These are phyloP conservation scores for Glaucopsyche alexis DNA, from an alignment of 2,888 invertebrate genomes.

Conservation along the genomic window DNA sequence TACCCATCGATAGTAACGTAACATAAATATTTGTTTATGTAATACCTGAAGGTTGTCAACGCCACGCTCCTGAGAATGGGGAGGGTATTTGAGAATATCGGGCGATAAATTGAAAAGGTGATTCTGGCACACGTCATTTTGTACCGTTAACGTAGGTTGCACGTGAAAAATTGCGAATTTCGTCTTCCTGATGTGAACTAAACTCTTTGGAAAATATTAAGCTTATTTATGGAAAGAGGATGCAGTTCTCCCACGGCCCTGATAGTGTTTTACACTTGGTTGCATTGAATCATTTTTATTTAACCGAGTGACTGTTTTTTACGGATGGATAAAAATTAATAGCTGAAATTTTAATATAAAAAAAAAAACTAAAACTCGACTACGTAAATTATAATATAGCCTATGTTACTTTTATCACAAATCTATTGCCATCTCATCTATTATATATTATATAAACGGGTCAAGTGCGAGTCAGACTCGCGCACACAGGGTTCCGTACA, in stretches of 20 bases:
- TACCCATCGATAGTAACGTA: not conserved
- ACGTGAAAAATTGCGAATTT: constrained; percentile 27
- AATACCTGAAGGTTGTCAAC: not conserved
- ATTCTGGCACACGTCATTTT: constrained; percentile 19
- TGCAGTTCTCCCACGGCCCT: not conserved
- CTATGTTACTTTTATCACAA: too few species aligned
- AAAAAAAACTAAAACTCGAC: too few species aligned
- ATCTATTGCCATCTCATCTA: too few species aligned
- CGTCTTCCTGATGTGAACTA: constrained; percentile 5
- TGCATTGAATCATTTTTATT: not conserved
- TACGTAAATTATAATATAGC: too few species aligned
- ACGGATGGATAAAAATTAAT: not conserved
- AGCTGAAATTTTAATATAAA: too few species aligned
- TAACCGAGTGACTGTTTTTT: not conserved
- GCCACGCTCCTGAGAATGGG: not conserved
- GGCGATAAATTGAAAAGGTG: constrained; percentile 24
- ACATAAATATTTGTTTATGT: not conserved
- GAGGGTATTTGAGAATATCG: constrained; percentile 4
- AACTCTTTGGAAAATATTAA: constrained; percentile 27
- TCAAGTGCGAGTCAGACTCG: too few species aligned
- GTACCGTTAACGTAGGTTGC: constrained; percentile 1
- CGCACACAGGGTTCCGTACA: too few species aligned
- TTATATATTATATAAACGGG: too few species aligned
- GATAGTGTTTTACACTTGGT: not conserved
- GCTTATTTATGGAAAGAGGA: constrained; percentile 14